Percentiles rank a stretch among this genome's conserved stretches.
These are phyloP conservation scores for Orestias chungarensis DNA, from an alignment of 2,797 vertebrate genomes.

Conservation along the genomic window DNA sequence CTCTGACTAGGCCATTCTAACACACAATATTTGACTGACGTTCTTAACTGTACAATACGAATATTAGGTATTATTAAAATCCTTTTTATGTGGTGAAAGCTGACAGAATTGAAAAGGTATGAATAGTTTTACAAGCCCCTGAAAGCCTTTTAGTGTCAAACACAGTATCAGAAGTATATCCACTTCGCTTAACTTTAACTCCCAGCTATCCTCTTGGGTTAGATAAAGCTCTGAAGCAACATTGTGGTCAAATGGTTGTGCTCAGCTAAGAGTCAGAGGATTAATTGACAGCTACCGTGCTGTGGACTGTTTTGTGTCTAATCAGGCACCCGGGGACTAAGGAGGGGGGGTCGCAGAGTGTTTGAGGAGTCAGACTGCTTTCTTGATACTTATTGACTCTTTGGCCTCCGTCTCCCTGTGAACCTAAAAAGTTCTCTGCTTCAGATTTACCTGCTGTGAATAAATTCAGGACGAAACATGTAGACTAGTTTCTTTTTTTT, in stretches of 20 bases:
- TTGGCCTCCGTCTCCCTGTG: slow-evolving; percentile 71
- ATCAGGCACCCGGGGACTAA: slow-evolving; percentile 66
- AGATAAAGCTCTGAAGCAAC: slow-evolving; percentile 33
- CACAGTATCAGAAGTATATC: slow-evolving; percentile 13
- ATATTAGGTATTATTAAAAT: background rate
- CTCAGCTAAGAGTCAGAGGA: slow-evolving; percentile 29
- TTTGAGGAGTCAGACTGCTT: slow-evolving; percentile 57
- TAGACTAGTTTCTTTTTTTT: background rate
- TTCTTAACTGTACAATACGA: too few species aligned
- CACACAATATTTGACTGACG: too few species aligned
- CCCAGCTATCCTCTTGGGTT: slow-evolving; percentile 25
- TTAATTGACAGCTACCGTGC: slow-evolving; percentile 46
- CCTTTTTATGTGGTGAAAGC: background rate
- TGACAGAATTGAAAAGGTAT: background rate
- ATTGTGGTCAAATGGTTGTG: slow-evolving; percentile 43
- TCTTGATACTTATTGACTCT: slow-evolving; percentile 66
- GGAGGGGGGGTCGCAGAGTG: slow-evolving; percentile 40
- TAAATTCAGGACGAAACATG: background rate
- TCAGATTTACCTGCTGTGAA: slow-evolving; percentile 5
- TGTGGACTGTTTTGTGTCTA: slow-evolving; percentile 50
- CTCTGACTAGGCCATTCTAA: background rate
- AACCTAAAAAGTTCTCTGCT: background rate
- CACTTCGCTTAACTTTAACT: slow-evolving; percentile 21
- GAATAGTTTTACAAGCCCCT: background rate
- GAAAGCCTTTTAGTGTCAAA: background rate